These are phyloP conservation scores for Lasioglossum lativentre DNA, from an alignment of 2,888 invertebrate species.

Conservation along the genomic window DNA sequence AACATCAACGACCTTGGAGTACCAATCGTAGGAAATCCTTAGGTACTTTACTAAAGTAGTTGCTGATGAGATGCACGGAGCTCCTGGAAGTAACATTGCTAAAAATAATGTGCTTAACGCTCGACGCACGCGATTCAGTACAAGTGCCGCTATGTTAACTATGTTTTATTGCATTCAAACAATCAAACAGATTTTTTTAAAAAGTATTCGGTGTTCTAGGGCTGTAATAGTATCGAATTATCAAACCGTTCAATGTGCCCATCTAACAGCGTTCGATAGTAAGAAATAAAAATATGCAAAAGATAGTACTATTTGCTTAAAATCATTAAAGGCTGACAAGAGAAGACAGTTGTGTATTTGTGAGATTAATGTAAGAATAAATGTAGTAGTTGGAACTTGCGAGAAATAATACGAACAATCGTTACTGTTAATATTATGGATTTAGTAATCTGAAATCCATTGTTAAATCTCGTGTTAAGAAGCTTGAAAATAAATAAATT, in stretches of 20 bases:
- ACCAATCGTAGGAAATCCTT: conserved; percentile 79
- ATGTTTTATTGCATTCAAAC: conserved; percentile 19
- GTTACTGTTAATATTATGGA: background rate
- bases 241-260: background rate
- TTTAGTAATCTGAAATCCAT: background rate
- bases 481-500: background rate
- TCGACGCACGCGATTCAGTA: background rate
- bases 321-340: background rate
- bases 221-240: background rate
- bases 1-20: conserved; percentile 78
- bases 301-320: conserved; percentile 11
- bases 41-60: conserved; percentile 72
- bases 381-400: conserved; percentile 62
- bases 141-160: conserved; percentile 27
- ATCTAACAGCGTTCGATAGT: conserved; percentile 2
- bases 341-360: background rate
- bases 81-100: conserved; percentile 73
- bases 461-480: background rate
- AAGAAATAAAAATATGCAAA: conserved; percentile 13
- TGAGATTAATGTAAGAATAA: conserved; percentile 6
- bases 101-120: conserved; percentile 33
- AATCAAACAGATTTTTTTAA: conserved; percentile 13
- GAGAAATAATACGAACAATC: conserved; percentile 61
- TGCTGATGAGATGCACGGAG: conserved; percentile 70
- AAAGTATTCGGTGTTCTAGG: background rate